phyloP scores from a whole-genome alignment of 2,888 invertebrate species.

The Cephus pygmeus region DNA sequence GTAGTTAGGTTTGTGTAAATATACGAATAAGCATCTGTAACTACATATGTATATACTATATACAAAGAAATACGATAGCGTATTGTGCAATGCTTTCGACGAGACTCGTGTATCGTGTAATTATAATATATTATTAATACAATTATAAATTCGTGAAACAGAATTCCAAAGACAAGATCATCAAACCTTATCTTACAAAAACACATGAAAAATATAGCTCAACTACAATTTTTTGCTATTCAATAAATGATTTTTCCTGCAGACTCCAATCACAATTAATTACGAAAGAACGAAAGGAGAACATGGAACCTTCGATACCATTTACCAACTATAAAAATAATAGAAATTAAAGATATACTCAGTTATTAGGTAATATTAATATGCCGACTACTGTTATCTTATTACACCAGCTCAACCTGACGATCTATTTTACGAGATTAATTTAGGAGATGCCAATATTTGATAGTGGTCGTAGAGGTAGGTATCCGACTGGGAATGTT shows the following conservation, averaged over 20 bases:
- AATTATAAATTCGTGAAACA: too few relatives aligned
- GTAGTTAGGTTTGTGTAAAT: neutral
- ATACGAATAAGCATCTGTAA: neutral
- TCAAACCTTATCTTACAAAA: neutral
- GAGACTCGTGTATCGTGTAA: neutral
- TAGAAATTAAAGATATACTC: neutral
- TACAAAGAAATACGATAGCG: neutral
- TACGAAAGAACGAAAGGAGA: neutral
- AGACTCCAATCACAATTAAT: neutral
- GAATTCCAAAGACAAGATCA: too few relatives aligned
- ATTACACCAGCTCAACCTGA: constrained; percentile 14
- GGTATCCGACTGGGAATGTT: constrained; percentile 41
- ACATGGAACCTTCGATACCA: neutral
- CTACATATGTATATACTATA: neutral
- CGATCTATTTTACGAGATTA: constrained; percentile 51
- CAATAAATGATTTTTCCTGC: neutral
- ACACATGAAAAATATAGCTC: neutral
- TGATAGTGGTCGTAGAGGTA: constrained; percentile 42
- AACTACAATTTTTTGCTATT: neutral
- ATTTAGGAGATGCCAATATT: constrained; percentile 53
- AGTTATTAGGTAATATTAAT: constrained; percentile 6
- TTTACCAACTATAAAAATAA: neutral
- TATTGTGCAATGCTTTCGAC: neutral
- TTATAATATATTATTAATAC: neutral
- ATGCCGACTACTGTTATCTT: constrained; percentile 14